Evolutionary conservation across 1,140 invertebrate genomes (phyloP).

Genomic region (Ostrea edulis): DNA sequence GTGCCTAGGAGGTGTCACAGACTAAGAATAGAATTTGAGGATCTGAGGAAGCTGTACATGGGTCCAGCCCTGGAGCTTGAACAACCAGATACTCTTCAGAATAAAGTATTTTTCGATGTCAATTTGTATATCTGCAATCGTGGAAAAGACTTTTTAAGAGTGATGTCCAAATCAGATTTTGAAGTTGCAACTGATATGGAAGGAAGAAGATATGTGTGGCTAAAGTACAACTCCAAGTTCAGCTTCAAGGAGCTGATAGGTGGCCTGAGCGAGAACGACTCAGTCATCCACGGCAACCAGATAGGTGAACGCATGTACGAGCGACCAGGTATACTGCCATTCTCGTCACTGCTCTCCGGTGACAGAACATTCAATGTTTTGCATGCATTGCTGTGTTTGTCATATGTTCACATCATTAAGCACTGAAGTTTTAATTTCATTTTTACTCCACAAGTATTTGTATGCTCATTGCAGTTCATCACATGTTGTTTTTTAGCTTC

Average conservation of each 20-base stretch:
- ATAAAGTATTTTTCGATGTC: conserved; percentile 75
- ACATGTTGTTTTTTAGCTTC: too few relatives aligned
- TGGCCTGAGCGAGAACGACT: conserved; percentile 56
- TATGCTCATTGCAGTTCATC: too few relatives aligned
- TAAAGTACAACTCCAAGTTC: conserved; percentile 72
- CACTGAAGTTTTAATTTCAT: too few relatives aligned
- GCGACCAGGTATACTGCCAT: conserved; percentile 64
- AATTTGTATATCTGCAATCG: conserved; percentile 73
- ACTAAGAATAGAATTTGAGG: conserved; percentile 69
- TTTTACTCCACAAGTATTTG: too few relatives aligned
- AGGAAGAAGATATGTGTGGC: conserved; percentile 72
- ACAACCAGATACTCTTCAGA: conserved; percentile 72
- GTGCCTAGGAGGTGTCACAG: conserved; percentile 61
- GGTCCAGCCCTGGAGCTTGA: conserved; percentile 69
- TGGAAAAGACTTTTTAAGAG: conserved; percentile 72
- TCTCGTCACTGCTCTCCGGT: background rate
- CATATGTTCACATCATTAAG: too few relatives aligned
- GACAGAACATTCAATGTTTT: too few relatives aligned
- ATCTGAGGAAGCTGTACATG: conserved; percentile 72
- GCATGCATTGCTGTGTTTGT: too few relatives aligned
- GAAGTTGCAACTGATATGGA: conserved; percentile 68
- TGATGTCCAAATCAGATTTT: conserved; percentile 75
- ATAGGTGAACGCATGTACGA: conserved; percentile 74
- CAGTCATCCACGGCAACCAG: conserved; percentile 57
- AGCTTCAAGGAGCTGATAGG: conserved; percentile 67